Base-by-base conservation (phyloP, 2,888 invertebrate genomes). In the Melieria crassipennis region DNA sequence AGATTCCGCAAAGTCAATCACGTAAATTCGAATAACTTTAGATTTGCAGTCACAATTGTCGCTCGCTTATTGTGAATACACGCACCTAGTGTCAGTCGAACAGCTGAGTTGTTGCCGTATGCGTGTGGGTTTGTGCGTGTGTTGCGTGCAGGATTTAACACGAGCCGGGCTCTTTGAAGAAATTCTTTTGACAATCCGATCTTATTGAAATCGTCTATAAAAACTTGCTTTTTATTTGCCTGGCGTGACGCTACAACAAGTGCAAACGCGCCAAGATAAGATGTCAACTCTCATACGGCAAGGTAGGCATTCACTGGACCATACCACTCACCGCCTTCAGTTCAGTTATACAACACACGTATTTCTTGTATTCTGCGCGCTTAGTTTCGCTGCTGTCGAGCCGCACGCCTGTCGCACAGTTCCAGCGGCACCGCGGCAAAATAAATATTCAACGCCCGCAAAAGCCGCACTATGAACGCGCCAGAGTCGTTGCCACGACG, bases 401-500 rank as follows among this genome's bases (percentile, higher is more conserved):
- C 30, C 77, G 78, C 7, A 71, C 85, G 4, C 88, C 89, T 0
- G 81, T 89, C n/a, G 74, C 88, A 13, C 85, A 91, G 78, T 88
- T 90, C 6, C 91, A 91, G 82, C 88, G 94, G 77, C 93, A 90
- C 83, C 89, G 92, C 42, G 91, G 92, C 4, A 93, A 94, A 87
- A 92, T 94, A 66, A 94, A 95, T 81, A 90, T 95, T 57, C 92
- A 93, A 83, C 90, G 88, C 76, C 95, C 95, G 1, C 89, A 89
- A 80, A 87, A 90, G 65, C 91, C 93, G 1, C 93, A 93, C 84
- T 93, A 90, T 81, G 89, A 90, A 76, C 89, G 91, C 75, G 92
- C 92, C 16, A 88, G 89, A 76, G 88, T 92, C 57, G 84, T 92
- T 61, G 90, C 90, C 76, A 86, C 94, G n/a, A 86, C 91, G 0